Evolutionary conservation across 1,140 invertebrate genomes (phyloP).

Genomic region (Maniola jurtina): DNA sequence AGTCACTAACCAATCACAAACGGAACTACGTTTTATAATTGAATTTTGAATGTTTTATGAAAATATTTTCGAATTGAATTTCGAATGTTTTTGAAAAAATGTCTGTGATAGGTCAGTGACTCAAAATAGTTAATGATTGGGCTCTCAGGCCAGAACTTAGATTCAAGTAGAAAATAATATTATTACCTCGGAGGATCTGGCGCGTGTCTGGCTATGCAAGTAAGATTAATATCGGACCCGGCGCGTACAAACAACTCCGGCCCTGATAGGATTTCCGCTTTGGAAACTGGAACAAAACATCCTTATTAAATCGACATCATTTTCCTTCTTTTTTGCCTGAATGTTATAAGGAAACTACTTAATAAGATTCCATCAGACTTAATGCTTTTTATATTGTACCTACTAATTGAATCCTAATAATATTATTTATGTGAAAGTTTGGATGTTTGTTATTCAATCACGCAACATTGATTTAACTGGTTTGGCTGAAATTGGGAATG

Average conservation of each 20-base stretch:
- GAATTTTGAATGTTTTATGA: too few species aligned
- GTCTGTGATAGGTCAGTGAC: too few species aligned
- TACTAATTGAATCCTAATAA: not conserved
- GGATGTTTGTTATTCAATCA: too few species aligned
- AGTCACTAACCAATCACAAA: too few species aligned
- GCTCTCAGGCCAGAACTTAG: too few species aligned
- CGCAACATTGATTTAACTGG: too few species aligned
- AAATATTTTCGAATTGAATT: too few species aligned
- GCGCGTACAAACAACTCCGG: constrained; percentile 92
- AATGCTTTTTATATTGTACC: not conserved
- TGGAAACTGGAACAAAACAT: constrained; percentile 86
- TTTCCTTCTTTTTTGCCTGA: not conserved
- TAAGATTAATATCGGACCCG: constrained; percentile 94
- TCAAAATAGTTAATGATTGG: too few species aligned
- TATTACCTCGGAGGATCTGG: constrained; percentile 87
- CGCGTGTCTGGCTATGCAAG: constrained; percentile 90
- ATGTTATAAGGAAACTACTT: not conserved
- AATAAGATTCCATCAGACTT: not conserved
- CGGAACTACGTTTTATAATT: too few species aligned
- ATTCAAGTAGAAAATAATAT: not conserved
- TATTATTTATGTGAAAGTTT: too few species aligned
- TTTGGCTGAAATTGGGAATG: too few species aligned
- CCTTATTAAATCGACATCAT: constrained; percentile 2
- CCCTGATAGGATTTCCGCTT: constrained; percentile 92
- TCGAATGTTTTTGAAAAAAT: too few species aligned